Percentiles rank a stretch among this genome's conserved stretches.
Conservation (phyloP, 2,797 vertebrate genomes). For the Chiropotes sagulatus region DNA sequence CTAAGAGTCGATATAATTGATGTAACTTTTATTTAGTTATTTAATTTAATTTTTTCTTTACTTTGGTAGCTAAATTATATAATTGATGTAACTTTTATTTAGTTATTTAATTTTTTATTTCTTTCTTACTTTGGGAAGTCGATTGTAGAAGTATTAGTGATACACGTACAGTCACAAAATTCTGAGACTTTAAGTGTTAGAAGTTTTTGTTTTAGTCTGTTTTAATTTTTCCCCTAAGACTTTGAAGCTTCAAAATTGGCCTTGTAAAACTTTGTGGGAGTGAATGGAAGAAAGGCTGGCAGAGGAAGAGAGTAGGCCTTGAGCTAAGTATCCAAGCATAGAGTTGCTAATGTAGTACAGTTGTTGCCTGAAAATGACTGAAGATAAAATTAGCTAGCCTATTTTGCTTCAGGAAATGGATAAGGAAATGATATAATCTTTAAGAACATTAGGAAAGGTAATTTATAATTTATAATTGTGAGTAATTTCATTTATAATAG, state of each 20-base stretch:
- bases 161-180: too few relatives aligned
- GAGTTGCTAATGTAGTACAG: neutral
- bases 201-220: neutral
- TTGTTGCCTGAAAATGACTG: neutral
- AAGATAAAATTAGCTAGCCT: constrained; percentile 40
- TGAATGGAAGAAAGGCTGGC: too few relatives aligned
- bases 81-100: neutral
- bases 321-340: neutral
- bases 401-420: constrained; percentile 8
- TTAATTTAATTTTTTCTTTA: neutral
- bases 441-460: neutral
- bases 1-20: neutral
- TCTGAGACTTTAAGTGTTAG: neutral
- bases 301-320: neutral
- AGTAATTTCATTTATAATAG: neutral
- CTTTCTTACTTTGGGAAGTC: neutral
- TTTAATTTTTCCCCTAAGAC: neutral
- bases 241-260: neutral
- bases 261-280: neutral
- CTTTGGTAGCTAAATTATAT: neutral
- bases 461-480: neutral
- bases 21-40: neutral
- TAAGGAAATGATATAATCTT: constrained; percentile 43
- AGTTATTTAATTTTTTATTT: neutral
- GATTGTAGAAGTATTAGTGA: neutral